Percentiles rank a stretch among this genome's conserved stretches.
phyloP scores from a whole-genome alignment of 2,888 invertebrate species.

The Trilocha varians region DNA sequence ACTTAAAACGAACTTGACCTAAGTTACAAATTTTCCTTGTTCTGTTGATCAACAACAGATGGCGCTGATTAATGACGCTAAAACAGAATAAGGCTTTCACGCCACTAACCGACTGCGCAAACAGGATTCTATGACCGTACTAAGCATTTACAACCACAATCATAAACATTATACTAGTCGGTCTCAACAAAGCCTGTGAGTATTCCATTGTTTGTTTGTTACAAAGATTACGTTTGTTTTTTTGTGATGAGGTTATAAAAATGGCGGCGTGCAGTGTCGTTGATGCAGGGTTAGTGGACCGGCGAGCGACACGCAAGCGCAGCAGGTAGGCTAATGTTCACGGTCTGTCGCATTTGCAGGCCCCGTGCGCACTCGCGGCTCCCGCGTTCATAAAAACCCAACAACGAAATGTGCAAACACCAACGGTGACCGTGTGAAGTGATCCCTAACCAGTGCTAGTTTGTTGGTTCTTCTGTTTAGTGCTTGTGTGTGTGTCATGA shows the following conservation, averaged over 20 bases:
- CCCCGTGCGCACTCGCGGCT: conserved; percentile 59
- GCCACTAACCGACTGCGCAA: conserved; percentile 11
- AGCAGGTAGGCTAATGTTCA: conserved; percentile 70
- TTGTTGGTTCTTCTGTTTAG: conserved; percentile 20
- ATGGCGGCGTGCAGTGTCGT: conserved; percentile 49
- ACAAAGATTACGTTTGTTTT: not conserved
- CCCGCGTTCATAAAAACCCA: conserved; percentile 38
- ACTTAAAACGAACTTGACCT: not conserved
- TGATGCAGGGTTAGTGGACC: conserved; percentile 48
- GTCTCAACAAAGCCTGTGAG: not conserved
- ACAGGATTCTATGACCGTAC: not conserved
- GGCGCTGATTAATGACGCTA: conserved; percentile 26
- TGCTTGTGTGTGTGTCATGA: conserved; percentile 52
- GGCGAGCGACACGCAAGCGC: conserved; percentile 67
- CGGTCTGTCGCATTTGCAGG: conserved; percentile 67
- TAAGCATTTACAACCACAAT: not conserved
- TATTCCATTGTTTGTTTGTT: not conserved
- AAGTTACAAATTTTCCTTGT: not conserved
- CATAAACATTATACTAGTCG: not conserved
- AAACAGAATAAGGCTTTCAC: conserved; percentile 47
- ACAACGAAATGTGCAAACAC: conserved; percentile 54
- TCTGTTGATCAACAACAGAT: conserved; percentile 23
- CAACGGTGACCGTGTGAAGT: conserved; percentile 59
- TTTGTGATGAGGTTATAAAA: conserved; percentile 33
- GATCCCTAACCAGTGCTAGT: conserved; percentile 48